These are phyloP conservation scores for Mamestra configurata DNA, from an alignment of 1,140 invertebrate species.

Conservation along the genomic window DNA sequence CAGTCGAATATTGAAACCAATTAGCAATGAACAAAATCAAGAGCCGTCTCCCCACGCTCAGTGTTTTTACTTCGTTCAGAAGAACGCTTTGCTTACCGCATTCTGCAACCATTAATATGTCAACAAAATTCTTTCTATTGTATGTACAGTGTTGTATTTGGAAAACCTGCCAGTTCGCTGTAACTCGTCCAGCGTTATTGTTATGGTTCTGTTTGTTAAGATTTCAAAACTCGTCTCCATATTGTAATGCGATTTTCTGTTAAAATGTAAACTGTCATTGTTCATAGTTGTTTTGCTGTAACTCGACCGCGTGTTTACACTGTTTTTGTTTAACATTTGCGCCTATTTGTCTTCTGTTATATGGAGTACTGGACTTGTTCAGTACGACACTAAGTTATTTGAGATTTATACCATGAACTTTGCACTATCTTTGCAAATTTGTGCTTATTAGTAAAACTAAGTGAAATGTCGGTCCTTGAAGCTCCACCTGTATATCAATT, in stretches of 20 bases:
- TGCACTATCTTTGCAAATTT: too few species aligned
- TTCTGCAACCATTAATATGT: constrained; percentile 37
- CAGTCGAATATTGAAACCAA: not conserved
- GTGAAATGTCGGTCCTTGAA: too few species aligned
- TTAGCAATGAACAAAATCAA: not conserved
- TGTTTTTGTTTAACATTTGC: constrained; percentile 45
- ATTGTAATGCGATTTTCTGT: constrained; percentile 79
- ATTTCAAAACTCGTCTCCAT: constrained; percentile 67
- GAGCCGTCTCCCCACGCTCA: not conserved
- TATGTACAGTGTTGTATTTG: constrained; percentile 69
- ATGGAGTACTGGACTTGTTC: not conserved
- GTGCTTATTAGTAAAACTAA: too few species aligned
- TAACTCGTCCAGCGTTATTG: constrained; percentile 66
- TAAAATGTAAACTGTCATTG: constrained; percentile 83
- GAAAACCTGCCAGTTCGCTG: constrained; percentile 71
- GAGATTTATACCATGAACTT: not conserved
- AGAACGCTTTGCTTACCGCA: constrained; percentile 2
- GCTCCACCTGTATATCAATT: too few species aligned
- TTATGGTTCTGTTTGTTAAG: constrained; percentile 77
- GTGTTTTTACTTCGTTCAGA: constrained; percentile 27
- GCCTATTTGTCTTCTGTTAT: constrained; percentile 20
- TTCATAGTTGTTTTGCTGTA: constrained; percentile 71
- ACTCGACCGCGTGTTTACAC: constrained; percentile 62
- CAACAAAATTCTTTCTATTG: constrained; percentile 68
- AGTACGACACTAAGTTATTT: not conserved